Base-by-base conservation (phyloP, 2,113 vertebrate genomes). In the Cathartes aura region DNA sequence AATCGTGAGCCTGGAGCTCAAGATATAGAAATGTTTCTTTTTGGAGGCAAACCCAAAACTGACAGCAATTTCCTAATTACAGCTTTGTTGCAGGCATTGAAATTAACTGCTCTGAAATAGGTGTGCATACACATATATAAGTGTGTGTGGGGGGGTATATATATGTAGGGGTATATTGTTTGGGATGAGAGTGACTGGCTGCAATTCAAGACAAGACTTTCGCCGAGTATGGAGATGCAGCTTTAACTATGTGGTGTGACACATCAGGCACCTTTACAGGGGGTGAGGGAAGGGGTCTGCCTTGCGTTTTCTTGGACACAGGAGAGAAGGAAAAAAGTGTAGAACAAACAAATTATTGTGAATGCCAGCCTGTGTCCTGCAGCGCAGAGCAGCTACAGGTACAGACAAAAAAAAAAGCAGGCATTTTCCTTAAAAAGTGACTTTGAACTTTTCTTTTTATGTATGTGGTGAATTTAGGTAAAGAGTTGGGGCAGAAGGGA, bases 391-490 rank as follows among this genome's bases (percentile, higher is more conserved):
- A 83, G n/a, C 36, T 84, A 82, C 40, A 74, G 67, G 14, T 19
- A 87, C 45, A 90, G 34, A 59, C 38, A 42, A 40, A 93, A 81
- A 88, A 21, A 30, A 55, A 68, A 42, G 27, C 64, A 64, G 22
- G 13, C 72, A 50, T 90, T 96, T 87, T 34, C 60, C 24, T 78
- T 66, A 85, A 63, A 85, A 95, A 72, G 55, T 79, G 50, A 50
- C 73, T 92, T 89, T 76, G 75, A 82, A 32, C 55, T 90, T 85
- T 71, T 73, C 17, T 92, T 93, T 97, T 96, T 92, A 22, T 84
- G 11, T 78, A 21, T 67, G 55, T 83, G 50, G 53, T 66, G 10
- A 52, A 87, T 96, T 89, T 80, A 90, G 48, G 68, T 94, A 73
- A 74, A 73, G 71, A 47, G 23, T 45, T 87, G 47, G 64, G 89